These are phyloP conservation scores for Pseudolaguvia tuberculata DNA, from an alignment of 2,113 vertebrate genomes.

Conservation along the genomic window DNA sequence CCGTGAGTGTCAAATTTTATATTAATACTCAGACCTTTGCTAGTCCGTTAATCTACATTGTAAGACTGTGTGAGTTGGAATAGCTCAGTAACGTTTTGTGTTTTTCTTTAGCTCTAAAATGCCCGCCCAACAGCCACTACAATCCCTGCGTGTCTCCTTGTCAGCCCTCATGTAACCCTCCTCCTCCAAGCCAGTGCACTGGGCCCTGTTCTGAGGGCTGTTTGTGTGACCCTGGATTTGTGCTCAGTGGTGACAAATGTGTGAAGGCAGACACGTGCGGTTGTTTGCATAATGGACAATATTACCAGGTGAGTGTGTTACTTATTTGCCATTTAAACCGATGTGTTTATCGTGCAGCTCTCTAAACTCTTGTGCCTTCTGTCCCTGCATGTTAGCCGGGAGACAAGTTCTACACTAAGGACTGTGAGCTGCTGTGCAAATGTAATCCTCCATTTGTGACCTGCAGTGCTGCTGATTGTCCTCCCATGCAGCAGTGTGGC, in stretches of 20 bases:
- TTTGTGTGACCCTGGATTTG: slow-evolving; percentile 66
- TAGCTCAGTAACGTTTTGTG: slow-evolving; percentile 14
- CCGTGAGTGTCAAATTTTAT: slow-evolving; percentile 53
- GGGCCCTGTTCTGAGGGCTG: slow-evolving; percentile 66
- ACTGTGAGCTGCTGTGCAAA: slow-evolving; percentile 61
- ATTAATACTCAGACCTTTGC: background rate
- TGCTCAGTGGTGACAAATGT: slow-evolving; percentile 68
- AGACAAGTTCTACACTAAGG: slow-evolving; percentile 63
- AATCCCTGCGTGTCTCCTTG: slow-evolving; percentile 60
- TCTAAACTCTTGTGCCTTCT: background rate
- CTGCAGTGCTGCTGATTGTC: slow-evolving; percentile 58
- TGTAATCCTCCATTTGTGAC: slow-evolving; percentile 57
- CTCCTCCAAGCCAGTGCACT: slow-evolving; percentile 53
- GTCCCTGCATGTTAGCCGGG: slow-evolving; percentile 55
- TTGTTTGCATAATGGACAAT: slow-evolving; percentile 62
- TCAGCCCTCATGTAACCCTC: slow-evolving; percentile 57
- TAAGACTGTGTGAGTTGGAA: too few species aligned
- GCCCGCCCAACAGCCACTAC: slow-evolving; percentile 68
- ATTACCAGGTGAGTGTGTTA: slow-evolving; percentile 62
- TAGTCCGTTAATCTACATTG: background rate
- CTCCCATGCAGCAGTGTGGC: slow-evolving; percentile 64
- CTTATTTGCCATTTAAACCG: background rate
- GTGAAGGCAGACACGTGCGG: slow-evolving; percentile 61
- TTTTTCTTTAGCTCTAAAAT: slow-evolving; percentile 55
- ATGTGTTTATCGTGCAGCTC: background rate